Base-by-base conservation (phyloP, 2,888 invertebrate species). In the Andrena praecox region DNA sequence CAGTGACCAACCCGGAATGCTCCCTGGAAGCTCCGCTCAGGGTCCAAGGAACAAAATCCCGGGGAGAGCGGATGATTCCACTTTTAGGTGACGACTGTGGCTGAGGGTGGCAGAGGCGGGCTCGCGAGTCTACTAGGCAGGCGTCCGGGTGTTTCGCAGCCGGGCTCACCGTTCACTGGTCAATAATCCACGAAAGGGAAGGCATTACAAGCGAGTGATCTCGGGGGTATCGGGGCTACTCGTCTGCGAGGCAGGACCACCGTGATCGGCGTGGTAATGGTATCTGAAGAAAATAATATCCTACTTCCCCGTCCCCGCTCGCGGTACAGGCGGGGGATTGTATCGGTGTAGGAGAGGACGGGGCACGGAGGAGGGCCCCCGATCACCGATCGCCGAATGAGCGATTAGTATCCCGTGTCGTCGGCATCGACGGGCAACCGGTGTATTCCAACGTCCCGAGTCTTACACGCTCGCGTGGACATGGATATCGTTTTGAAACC, bases 191-290 rank as follows among this genome's bases (percentile, higher is more conserved):
- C 91, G 91, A 92, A 92, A 92, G 92, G 93, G 93, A 93, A 93
- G 93, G 93, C 93, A 94, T 93, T 93, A 93, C 93, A 91, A 93
- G 89, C 92, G 87, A 93, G 89, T 93, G 93, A 93, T 92, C 93
- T 82, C 82, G 90, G 80, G 85, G 89, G 86, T 91, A 90, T 92
- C 90, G 87, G 82, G 87, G 87, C 83, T 87, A 82, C 84, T 85
- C 84, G 87, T 84, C 82, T 87, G 90, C 89, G 82, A 89, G 90
- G 91, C 91, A 91, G 92, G 93, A 93, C 93, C 94, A 93, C 93
- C 93, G 91, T 91, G 92, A 91, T 87, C 89, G 92, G 56, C 91
- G 85, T 91, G 91, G 93, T 93, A 93, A 93, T 92, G 93, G 91
- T 93, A 93, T 90, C 88, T 85, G 83, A 82, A 87, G 87, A 91